Percentiles rank a stretch among this genome's conserved stretches.
Evolutionary conservation across 2,797 vertebrate genomes (phyloP).

Genomic region (Poecilia picta): DNA sequence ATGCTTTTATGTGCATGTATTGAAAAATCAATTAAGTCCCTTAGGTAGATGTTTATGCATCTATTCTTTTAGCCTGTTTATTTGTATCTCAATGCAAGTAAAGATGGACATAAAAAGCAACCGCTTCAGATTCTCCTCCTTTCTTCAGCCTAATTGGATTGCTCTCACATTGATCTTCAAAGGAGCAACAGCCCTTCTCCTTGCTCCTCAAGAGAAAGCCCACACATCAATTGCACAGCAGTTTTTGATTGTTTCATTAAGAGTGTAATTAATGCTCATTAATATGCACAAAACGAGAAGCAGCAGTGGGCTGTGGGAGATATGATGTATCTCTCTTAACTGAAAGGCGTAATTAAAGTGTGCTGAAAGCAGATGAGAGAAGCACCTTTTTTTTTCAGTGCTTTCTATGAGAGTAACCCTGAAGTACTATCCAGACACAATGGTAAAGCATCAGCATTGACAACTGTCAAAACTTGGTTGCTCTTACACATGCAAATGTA

Average conservation of each 20-base stretch:
- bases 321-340: constrained; percentile 70
- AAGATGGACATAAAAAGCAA: constrained; percentile 70
- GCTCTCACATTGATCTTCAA: constrained; percentile 85
- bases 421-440: constrained; percentile 74
- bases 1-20: constrained; percentile 17
- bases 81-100: constrained; percentile 43
- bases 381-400: constrained; percentile 61
- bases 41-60: constrained; percentile 48
- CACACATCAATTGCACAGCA: constrained; percentile 77
- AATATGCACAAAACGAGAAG: constrained; percentile 81
- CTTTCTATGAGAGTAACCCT: constrained; percentile 70
- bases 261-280: constrained; percentile 85
- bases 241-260: constrained; percentile 86
- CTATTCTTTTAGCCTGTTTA: constrained; percentile 54
- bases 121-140: constrained; percentile 73
- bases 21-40: constrained; percentile 36
- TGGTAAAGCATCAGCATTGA: constrained; percentile 60
- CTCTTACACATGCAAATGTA: constrained; percentile 65
- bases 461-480: constrained; percentile 67
- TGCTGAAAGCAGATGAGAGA: constrained; percentile 72
- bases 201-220: constrained; percentile 71
- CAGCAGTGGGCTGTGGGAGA: constrained; percentile 55
- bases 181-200: constrained; percentile 65
- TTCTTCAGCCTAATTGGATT: constrained; percentile 84
- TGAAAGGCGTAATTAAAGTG: constrained; percentile 81